Percentiles rank a stretch among this genome's conserved stretches.
These are phyloP conservation scores for Sphyrna mokarran DNA, from an alignment of 2,113 vertebrate species.

Conservation along the genomic window DNA sequence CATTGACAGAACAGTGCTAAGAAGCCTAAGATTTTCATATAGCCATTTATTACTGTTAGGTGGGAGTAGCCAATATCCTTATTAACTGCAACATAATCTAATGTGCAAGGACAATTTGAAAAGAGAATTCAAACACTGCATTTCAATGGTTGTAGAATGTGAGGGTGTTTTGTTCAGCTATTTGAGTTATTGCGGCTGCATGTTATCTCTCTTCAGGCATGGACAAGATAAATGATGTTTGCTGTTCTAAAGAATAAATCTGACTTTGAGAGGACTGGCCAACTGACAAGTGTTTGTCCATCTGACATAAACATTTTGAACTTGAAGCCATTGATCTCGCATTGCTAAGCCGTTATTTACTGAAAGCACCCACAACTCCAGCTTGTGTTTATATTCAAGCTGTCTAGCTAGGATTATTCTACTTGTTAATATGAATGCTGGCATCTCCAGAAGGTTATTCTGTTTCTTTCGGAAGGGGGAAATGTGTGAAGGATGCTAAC, in stretches of 20 bases:
- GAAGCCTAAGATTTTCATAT: not conserved
- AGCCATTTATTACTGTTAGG: constrained; percentile 17
- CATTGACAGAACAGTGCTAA: not conserved
- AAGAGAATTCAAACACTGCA: constrained; percentile 22
- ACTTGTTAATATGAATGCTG: constrained; percentile 58
- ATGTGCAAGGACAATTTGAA: not conserved
- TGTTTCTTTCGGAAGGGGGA: constrained; percentile 30
- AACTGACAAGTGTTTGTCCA: constrained; percentile 80
- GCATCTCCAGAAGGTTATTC: constrained; percentile 43
- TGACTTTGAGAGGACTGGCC: constrained; percentile 57
- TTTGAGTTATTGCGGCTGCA: constrained; percentile 34
- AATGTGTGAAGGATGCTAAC: not conserved
- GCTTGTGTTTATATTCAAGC: constrained; percentile 51
- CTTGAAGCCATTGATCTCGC: constrained; percentile 57
- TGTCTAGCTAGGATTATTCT: constrained; percentile 47
- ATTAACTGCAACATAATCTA: constrained; percentile 29
- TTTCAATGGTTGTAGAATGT: constrained; percentile 29
- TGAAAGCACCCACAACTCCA: constrained; percentile 43
- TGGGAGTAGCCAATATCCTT: constrained; percentile 5
- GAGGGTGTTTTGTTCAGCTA: constrained; percentile 23
- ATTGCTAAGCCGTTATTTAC: constrained; percentile 58
- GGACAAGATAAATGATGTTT: constrained; percentile 68
- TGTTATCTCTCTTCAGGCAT: constrained; percentile 55
- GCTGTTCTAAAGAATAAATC: constrained; percentile 73
- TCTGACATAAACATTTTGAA: constrained; percentile 72